A percentile compares a stretch with the other conserved stretches of the same genome.
Conservation (phyloP, 1,140 invertebrate genomes). For the Drosophila albomicans region DNA sequence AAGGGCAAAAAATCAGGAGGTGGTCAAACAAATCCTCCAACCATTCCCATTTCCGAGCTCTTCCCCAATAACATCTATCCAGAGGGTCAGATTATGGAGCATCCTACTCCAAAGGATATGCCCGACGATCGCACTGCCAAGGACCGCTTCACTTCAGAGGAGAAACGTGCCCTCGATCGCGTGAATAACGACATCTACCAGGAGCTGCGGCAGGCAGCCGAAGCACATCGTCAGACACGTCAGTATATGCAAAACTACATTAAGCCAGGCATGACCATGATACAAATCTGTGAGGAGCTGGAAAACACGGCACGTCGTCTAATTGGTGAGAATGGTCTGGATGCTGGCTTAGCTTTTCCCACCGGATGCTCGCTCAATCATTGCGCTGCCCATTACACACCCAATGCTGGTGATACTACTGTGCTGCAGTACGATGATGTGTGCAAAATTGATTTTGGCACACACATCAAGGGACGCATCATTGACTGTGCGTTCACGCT, state of each 20-base stretch:
- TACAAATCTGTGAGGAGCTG: constrained; percentile 98
- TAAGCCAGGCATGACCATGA: constrained; percentile 99
- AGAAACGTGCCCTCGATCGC: constrained; percentile 93
- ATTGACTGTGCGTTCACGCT: constrained; percentile 99
- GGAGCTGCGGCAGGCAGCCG: constrained; percentile 97
- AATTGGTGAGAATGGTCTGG: constrained; percentile 97
- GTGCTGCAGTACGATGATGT: constrained; percentile 98
- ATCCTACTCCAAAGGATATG: constrained; percentile 87
- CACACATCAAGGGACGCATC: constrained; percentile 99
- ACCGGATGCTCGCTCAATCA: constrained; percentile 99
- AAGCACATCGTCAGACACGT: constrained; percentile 98
- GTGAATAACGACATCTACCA: constrained; percentile 96
- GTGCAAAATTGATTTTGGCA: constrained; percentile 99
- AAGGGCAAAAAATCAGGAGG: constrained; percentile 86
- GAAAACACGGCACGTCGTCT: constrained; percentile 96
- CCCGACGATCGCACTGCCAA: constrained; percentile 94
- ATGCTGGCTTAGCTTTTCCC: constrained; percentile 98
- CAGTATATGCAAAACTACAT: constrained; percentile 96
- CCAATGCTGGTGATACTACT: constrained; percentile 98
- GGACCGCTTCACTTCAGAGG: constrained; percentile 95
- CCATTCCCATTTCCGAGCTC: constrained; percentile 93
- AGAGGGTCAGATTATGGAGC: constrained; percentile 92
- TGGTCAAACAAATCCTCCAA: constrained; percentile 93
- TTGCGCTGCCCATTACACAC: constrained; percentile 99
- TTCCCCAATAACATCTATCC: constrained; percentile 93